Percentiles rank a stretch among this genome's conserved stretches.
These are phyloP conservation scores for Cataglyphis hispanica DNA, from an alignment of 1,140 invertebrate species.

Conservation along the genomic window DNA sequence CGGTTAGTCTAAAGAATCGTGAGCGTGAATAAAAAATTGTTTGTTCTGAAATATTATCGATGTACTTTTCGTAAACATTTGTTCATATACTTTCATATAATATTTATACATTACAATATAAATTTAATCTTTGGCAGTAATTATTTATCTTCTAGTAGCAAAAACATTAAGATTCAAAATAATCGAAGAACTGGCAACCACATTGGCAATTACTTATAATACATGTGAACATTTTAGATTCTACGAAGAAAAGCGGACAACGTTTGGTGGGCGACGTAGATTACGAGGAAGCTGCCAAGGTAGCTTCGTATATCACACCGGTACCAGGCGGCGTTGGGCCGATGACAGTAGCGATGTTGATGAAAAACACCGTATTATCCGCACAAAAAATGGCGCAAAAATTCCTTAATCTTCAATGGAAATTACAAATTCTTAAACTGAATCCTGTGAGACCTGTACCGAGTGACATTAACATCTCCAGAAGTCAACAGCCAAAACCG, in stretches of 20 bases:
- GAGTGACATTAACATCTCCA: conserved; percentile 96
- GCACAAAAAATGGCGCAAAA: conserved; percentile 89
- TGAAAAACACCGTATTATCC: conserved; percentile 97
- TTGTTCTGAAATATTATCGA: too few relatives aligned
- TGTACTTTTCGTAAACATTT: too few relatives aligned
- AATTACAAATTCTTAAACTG: conserved; percentile 88
- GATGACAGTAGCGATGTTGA: conserved; percentile 99
- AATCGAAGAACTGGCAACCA: neutral
- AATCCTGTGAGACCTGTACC: conserved; percentile 90
- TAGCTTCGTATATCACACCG: conserved; percentile 97
- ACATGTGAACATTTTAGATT: conserved; percentile 88
- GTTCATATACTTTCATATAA: too few relatives aligned
- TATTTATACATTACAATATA: too few relatives aligned
- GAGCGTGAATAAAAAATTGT: too few relatives aligned
- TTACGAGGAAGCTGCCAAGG: conserved; percentile 92
- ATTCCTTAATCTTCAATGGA: conserved; percentile 89
- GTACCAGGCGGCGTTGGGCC: conserved; percentile 99
- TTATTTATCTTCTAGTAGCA: neutral
- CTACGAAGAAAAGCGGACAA: conserved; percentile 93
- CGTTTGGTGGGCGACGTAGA: conserved; percentile 98
- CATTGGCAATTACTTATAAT: neutral
- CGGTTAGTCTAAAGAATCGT: too few relatives aligned
- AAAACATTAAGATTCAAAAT: neutral
- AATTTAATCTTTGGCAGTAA: neutral
- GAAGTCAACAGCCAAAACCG: conserved; percentile 95